Percentiles rank a stretch among this genome's conserved stretches.
Conservation (phyloP, 2,113 vertebrate species). For the Puffinus mauretanicus region DNA sequence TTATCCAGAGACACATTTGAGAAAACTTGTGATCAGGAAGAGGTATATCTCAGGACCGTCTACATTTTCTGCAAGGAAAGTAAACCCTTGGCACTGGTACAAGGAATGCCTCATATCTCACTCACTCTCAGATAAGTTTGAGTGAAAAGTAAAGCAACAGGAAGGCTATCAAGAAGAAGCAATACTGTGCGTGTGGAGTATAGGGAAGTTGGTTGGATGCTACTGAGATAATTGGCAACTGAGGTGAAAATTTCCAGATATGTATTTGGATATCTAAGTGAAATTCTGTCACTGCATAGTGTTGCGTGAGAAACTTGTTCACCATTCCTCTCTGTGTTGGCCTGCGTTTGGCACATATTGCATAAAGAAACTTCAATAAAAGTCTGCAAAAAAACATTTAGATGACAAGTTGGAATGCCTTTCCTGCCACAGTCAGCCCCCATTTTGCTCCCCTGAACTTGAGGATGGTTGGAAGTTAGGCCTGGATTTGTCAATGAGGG, state of each 20-base stretch:
- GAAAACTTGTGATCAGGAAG: not conserved
- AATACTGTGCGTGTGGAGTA: fast-evolving
- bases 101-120: not conserved
- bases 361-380: not conserved
- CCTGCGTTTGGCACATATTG: not conserved
- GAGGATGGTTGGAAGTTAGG: not conserved
- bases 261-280: not conserved
- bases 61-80: not conserved
- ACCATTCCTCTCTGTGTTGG: not conserved
- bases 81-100: not conserved
- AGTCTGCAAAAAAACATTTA: not conserved
- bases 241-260: not conserved
- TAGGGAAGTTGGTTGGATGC: not conserved
- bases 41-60: not conserved
- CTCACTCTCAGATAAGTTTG: not conserved
- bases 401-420: not conserved
- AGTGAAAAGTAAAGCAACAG: not conserved
- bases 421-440: not conserved
- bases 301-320: not conserved
- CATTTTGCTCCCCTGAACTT: not conserved
- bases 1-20: not conserved
- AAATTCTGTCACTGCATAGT: not conserved
- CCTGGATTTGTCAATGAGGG: not conserved
- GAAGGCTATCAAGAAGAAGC: not conserved
- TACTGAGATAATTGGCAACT: not conserved